Conservation (phyloP, 2,888 invertebrate genomes). For the Andrena bucephala region DNA sequence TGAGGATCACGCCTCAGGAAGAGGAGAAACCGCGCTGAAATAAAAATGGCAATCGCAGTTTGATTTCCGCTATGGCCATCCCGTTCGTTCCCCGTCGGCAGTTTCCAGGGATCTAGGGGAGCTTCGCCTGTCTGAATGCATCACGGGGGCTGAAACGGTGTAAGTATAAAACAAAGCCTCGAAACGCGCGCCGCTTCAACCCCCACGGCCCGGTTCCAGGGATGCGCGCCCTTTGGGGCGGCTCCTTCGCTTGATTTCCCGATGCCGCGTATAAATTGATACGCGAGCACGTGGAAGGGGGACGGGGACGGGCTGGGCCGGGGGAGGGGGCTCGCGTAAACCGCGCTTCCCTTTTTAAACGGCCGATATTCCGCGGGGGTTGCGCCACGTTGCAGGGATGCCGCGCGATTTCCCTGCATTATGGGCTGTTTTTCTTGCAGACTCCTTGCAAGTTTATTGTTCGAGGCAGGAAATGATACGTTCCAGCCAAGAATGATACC, state of each 20-base stretch:
- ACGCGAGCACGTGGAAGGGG: slow-evolving; percentile 58
- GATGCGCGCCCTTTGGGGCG: slow-evolving; percentile 59
- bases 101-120: slow-evolving; percentile 44
- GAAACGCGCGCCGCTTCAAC: slow-evolving; percentile 27
- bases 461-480: not conserved
- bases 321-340: slow-evolving; percentile 45
- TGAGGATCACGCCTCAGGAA: slow-evolving; percentile 59
- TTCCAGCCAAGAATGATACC: too few relatives aligned
- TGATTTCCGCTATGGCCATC: slow-evolving; percentile 73
- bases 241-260: slow-evolving; percentile 80
- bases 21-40: slow-evolving; percentile 71
- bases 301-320: not conserved
- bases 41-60: slow-evolving; percentile 83
- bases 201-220: slow-evolving; percentile 66
- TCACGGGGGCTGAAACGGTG: slow-evolving; percentile 77
- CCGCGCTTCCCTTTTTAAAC: slow-evolving; percentile 67
- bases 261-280: slow-evolving; percentile 79
- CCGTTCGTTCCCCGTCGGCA: slow-evolving; percentile 62
- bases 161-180: slow-evolving; percentile 81
- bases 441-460: not conserved
- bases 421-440: slow-evolving; percentile 6
- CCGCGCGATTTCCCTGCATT: slow-evolving; percentile 57
- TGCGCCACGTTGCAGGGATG: slow-evolving; percentile 52
- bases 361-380: slow-evolving; percentile 63
- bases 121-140: slow-evolving; percentile 75